These are phyloP conservation scores for Protosalanx chinensis DNA, from an alignment of 2,797 vertebrate species.

Conservation along the genomic window DNA sequence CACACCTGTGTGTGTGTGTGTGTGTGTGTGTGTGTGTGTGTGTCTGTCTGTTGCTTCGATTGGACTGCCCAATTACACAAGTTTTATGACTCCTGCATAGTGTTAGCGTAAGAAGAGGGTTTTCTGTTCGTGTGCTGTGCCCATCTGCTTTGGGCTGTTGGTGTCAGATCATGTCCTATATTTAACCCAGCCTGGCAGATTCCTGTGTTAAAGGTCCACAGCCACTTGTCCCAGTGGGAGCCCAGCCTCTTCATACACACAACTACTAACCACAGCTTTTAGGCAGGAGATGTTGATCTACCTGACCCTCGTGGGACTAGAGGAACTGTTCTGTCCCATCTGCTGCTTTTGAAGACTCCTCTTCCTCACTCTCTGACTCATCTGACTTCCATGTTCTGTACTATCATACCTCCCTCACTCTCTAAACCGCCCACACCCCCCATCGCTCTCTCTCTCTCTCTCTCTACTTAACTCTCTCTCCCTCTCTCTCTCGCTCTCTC, in stretches of 20 bases:
- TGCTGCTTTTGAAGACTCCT: too few relatives aligned
- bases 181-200: constrained; percentile 60
- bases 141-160: constrained; percentile 34
- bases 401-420: too few relatives aligned
- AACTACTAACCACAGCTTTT: background rate
- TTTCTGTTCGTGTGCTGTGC: constrained; percentile 13
- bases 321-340: constrained; percentile 1
- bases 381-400: too few relatives aligned
- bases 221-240: constrained; percentile 12
- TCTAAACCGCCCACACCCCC: background rate
- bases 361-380: too few relatives aligned
- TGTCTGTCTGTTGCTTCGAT: constrained; percentile 3
- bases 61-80: constrained; percentile 45
- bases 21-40: background rate
- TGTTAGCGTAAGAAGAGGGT: constrained; percentile 17
- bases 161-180: constrained; percentile 65
- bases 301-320: constrained; percentile 11
- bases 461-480: background rate
- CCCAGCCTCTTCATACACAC: background rate
- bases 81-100: constrained; percentile 43
- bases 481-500: background rate
- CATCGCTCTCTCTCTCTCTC: constrained; percentile 3
- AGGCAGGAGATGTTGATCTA: constrained; percentile 3
- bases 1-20: background rate
- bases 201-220: constrained; percentile 66